phyloP scores from a whole-genome alignment of 2,888 invertebrate genomes.

The Scaptomyza tumidula region DNA sequence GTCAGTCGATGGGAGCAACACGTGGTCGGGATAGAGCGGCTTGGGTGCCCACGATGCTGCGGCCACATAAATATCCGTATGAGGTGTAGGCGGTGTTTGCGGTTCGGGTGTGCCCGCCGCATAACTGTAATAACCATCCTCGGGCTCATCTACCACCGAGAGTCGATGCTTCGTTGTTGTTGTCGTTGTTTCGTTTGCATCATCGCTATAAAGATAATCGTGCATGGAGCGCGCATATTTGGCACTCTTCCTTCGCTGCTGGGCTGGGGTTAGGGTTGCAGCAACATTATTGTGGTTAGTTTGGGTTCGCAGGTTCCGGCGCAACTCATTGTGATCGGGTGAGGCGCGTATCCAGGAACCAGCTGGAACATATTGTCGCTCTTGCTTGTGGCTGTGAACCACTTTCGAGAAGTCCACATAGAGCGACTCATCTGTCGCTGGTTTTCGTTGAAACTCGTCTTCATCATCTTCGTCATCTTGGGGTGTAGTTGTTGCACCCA shows the following conservation, averaged over 20 bases:
- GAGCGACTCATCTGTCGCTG: conserved; percentile 83
- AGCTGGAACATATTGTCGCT: conserved; percentile 69
- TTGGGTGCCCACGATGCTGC: conserved; percentile 91
- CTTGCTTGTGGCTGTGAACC: conserved; percentile 73
- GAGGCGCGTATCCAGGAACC: conserved; percentile 75
- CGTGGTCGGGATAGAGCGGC: conserved; percentile 85
- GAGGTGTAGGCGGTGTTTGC: conserved; percentile 66
- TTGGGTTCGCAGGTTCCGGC: conserved; percentile 19
- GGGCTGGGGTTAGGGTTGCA: conserved; percentile 59
- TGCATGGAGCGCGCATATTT: conserved; percentile 80
- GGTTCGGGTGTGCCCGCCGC: conserved; percentile 80
- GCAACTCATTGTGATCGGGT: conserved; percentile 55
- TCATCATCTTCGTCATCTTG: conserved; percentile 53
- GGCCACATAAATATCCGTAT: conserved; percentile 89
- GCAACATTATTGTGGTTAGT: conserved; percentile 20
- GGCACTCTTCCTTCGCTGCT: conserved; percentile 66
- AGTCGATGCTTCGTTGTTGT: conserved; percentile 65
- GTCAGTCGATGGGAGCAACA: conserved; percentile 66
- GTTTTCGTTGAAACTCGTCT: conserved; percentile 84
- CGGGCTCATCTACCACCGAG: conserved; percentile 71
- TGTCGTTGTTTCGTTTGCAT: conserved; percentile 33
- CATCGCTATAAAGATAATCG: conserved; percentile 80
- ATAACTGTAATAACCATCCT: conserved; percentile 81
- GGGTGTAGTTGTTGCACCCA: conserved; percentile 70
- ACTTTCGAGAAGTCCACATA: conserved; percentile 85